Evolutionary conservation across 2,113 vertebrate species (phyloP), one percentile per base, ranked within the genome.

Genomic region (Echinops telfairi): DNA sequence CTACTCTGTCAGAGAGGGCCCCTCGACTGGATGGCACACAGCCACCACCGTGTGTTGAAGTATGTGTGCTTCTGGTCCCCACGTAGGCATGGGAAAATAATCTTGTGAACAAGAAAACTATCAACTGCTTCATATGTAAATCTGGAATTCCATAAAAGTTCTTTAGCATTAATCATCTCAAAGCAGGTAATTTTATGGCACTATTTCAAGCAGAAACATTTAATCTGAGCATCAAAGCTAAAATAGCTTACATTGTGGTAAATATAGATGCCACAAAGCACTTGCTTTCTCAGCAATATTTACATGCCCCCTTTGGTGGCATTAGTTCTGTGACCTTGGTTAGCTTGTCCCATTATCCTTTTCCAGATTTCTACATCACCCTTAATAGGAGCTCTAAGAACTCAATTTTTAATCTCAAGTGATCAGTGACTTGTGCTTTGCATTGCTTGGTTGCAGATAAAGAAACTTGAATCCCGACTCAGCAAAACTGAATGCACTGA

Each of bases 391-490:
- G 33, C 33, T 36, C 7, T 10, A 36, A 40, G 64, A 25, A 10
- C 20, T 6, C 1, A 31, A 7, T 14, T 1, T 14, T 1, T 4
- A 7, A 4, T 31, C 71, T 1, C 0, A 11, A 1, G 15, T 78
- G 53, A 27, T 4, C 90, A 7, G 20, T 0, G 19, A 31, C 4
- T 31, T 78, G 25, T 17, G 40, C 31, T 53, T 47, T 78, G 25
- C 8, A 93, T n/a, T 36, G 27, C 84, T 92, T 89, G 3, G 84
- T 95, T 95, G 76, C 98, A 99, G 99, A 99, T 99, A 97, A 99
- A 99, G 98, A 99, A 98, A 97, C 99, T 99, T 90, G 99, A 99
- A 98, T 97, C 98, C 22, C 99, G 99, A 81, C 98, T 99, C 96
- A 99, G 98, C 97, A 98, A 98, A 96, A 98, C 98, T 2, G 99